Evolutionary conservation across 1,140 invertebrate genomes (phyloP).

Genomic region (Chionoecetes opilio): DNA sequence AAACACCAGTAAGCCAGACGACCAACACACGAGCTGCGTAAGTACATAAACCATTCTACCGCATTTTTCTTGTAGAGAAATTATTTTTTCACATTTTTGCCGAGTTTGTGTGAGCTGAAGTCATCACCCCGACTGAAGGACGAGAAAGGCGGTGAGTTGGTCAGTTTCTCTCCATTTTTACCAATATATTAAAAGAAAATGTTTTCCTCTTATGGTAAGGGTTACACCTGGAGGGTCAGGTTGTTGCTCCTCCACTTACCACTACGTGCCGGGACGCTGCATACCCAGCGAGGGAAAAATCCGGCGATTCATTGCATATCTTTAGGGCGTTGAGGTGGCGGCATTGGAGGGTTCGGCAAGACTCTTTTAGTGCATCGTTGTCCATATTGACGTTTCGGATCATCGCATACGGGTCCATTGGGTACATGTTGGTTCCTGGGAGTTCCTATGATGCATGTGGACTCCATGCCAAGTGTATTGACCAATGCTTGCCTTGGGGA

Average conservation of each 20-base stretch:
- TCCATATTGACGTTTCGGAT: conserved; percentile 19
- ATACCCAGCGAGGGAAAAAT: background rate
- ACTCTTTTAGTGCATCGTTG: background rate
- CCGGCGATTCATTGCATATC: background rate
- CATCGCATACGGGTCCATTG: background rate
- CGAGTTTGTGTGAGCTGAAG: background rate
- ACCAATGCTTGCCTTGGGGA: too few relatives aligned
- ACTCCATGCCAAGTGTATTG: background rate
- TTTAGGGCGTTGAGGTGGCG: background rate
- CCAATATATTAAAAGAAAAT: background rate
- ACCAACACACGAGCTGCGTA: background rate
- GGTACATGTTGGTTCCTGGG: background rate
- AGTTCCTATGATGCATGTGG: background rate
- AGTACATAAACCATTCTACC: background rate
- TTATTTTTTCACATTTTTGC: background rate
- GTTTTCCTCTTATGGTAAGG: background rate
- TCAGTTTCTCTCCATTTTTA: background rate
- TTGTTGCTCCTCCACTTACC: background rate
- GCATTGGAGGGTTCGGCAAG: background rate
- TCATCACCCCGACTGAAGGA: background rate
- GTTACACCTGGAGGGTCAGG: conserved; percentile 2
- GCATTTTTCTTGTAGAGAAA: background rate
- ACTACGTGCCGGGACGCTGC: background rate
- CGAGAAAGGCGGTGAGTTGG: background rate
- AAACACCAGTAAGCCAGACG: too few relatives aligned